Percentiles rank a stretch among this genome's conserved stretches.
These are phyloP conservation scores for Drosophila rufa DNA, from an alignment of 1,140 invertebrate genomes.

Conservation along the genomic window DNA sequence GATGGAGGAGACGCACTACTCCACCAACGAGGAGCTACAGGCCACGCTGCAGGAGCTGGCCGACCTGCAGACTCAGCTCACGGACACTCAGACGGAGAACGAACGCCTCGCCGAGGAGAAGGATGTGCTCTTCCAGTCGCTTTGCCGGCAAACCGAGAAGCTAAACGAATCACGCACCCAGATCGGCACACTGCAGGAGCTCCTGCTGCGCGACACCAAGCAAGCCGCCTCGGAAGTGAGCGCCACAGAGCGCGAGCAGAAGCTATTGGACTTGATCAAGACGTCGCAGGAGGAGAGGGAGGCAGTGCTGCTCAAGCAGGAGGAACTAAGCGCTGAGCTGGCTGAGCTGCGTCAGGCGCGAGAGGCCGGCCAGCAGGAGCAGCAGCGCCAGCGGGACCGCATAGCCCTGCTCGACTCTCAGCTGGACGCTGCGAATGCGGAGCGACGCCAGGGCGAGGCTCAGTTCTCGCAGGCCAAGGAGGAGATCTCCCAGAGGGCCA, in stretches of 20 bases:
- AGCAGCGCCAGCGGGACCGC: constrained; percentile 88
- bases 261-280: constrained; percentile 94
- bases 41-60: constrained; percentile 96
- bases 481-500: constrained; percentile 87
- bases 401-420: constrained; percentile 89
- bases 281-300: constrained; percentile 93
- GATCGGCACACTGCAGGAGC: constrained; percentile 89
- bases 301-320: constrained; percentile 90
- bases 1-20: constrained; percentile 88
- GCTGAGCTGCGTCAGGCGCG: constrained; percentile 86
- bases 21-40: constrained; percentile 97
- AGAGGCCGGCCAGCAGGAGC: constrained; percentile 87
- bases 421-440: constrained; percentile 89
- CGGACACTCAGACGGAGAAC: constrained; percentile 94
- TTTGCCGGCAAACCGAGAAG: constrained; percentile 96
- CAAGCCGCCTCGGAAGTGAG: constrained; percentile 87
- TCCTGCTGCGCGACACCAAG: constrained; percentile 87
- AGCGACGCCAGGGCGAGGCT: constrained; percentile 90
- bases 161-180: constrained; percentile 92
- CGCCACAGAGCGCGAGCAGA: constrained; percentile 91
- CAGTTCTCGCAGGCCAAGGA: constrained; percentile 90
- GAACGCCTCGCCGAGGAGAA: constrained; percentile 95
- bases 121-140: constrained; percentile 94
- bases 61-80: constrained; percentile 94
- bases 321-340: constrained; percentile 90